phyloP scores from a whole-genome alignment of 2,113 vertebrate species.

The Junco hyemalis region DNA sequence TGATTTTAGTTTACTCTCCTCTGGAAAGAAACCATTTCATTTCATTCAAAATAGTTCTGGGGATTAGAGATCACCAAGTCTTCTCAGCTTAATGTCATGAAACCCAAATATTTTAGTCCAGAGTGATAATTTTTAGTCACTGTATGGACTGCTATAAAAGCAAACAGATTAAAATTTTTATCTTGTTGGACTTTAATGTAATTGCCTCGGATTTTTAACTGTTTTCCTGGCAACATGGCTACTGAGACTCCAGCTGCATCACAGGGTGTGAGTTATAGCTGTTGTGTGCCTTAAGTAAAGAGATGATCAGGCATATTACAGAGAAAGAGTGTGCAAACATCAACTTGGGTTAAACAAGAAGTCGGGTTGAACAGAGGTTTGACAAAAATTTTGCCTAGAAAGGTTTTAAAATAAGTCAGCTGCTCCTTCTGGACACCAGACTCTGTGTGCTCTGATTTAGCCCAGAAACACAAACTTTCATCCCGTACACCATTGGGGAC shows the following conservation, averaged over 20 bases:
- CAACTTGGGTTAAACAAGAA: neutral
- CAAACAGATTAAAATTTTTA: neutral
- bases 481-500: rapidly evolving
- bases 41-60: neutral
- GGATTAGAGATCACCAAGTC: neutral
- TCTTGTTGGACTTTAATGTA: neutral
- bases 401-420: neutral
- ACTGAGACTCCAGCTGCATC: neutral
- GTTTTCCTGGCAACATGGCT: neutral
- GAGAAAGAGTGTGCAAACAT: neutral
- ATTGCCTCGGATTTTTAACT: neutral
- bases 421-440: neutral
- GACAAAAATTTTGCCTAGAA: neutral
- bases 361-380: neutral
- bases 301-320: neutral
- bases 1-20: neutral
- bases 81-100: neutral
- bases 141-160: neutral
- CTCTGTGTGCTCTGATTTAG: neutral
- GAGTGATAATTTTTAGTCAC: neutral
- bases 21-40: neutral
- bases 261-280: neutral
- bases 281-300: neutral
- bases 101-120: neutral
- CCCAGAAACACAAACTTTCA: neutral